phyloP scores from a whole-genome alignment of 92 coral and sea anemone genomes.

The Umimayanthus chanpuru region DNA sequence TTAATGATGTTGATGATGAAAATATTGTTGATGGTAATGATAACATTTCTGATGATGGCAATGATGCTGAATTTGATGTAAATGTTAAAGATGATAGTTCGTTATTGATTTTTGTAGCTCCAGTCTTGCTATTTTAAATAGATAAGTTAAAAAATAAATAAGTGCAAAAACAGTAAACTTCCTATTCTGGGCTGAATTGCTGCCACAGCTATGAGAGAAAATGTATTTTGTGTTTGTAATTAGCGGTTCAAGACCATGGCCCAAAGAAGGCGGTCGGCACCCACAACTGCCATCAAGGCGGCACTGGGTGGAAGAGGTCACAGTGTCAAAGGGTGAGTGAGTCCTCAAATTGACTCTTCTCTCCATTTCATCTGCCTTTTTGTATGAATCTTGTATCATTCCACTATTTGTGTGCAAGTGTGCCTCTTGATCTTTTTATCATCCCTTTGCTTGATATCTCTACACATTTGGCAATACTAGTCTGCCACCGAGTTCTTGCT shows the following conservation, averaged over 20 bases:
- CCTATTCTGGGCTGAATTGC: neutral
- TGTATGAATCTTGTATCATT: neutral
- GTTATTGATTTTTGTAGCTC: neutral
- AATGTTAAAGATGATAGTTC: neutral
- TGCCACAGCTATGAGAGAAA: neutral
- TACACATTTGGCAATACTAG: neutral
- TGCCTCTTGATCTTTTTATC: neutral
- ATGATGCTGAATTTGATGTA: neutral
- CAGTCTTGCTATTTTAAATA: no score
- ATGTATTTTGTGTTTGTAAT: slow-evolving; percentile 3
- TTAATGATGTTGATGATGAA: neutral
- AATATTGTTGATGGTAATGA: neutral
- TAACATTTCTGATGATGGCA: neutral
- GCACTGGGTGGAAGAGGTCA: slow-evolving; percentile 74
- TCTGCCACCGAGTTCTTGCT: neutral
- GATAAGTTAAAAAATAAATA: no score
- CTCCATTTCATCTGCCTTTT: neutral
- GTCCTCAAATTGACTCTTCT: neutral
- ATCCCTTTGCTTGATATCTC: neutral
- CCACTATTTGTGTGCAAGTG: neutral
- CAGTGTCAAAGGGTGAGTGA: slow-evolving; percentile 67
- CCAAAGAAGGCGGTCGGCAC: slow-evolving; percentile 90
- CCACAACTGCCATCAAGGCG: slow-evolving; percentile 86
- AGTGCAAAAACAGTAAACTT: neutral
- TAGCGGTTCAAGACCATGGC: slow-evolving; percentile 63